Evolutionary conservation across 2,888 invertebrate genomes (phyloP).

Genomic region (Dynastes grantii): DNA sequence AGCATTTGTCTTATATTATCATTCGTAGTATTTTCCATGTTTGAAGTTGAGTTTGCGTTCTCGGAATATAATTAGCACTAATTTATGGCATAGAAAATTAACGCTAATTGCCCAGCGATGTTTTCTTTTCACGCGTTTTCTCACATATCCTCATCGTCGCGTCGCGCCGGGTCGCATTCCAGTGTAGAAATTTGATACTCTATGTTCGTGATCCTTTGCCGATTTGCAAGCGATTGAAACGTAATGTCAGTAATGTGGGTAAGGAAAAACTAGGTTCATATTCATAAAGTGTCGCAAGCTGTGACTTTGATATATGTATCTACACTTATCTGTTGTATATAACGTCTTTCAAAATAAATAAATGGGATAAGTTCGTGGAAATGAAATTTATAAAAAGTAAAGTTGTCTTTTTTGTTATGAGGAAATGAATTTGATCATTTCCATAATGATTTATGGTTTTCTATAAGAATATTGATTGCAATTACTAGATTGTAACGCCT

Average conservation of each 20-base stretch:
- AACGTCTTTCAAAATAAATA: no score
- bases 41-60: not conserved
- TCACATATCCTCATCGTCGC: slow-evolving; percentile 11
- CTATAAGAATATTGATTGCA: no score
- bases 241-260: not conserved
- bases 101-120: not conserved
- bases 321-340: no score
- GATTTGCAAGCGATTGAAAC: not conserved
- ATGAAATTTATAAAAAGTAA: no score
- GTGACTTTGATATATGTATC: no score
- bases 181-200: not conserved
- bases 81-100: slow-evolving; percentile 17
- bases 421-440: no score
- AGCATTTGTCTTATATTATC: not conserved
- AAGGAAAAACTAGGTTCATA: not conserved
- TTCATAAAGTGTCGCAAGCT: no score
- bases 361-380: no score
- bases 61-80: slow-evolving; percentile 12
- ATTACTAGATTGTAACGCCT: no score
- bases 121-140: slow-evolving; percentile 17
- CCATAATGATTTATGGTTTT: no score
- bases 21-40: not conserved
- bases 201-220: not conserved
- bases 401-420: no score
- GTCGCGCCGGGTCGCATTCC: slow-evolving; percentile 7